Evolutionary conservation across 2,888 invertebrate species (phyloP).

Genomic region (Tyria jacobaeae): DNA sequence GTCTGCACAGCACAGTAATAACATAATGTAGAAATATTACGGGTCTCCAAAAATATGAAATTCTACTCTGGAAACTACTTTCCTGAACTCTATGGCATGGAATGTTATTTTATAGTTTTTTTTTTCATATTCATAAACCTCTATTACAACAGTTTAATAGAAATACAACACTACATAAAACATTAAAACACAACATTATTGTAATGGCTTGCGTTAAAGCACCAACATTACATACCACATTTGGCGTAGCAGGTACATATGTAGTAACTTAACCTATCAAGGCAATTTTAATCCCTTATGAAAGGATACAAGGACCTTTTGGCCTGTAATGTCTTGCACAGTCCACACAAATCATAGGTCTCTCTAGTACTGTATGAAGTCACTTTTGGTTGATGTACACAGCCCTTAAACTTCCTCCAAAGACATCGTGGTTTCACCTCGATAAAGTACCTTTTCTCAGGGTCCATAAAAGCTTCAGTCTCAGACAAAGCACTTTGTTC

Average conservation of each 20-base stretch:
- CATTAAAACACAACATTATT: conserved; percentile 16
- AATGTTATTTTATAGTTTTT: neutral
- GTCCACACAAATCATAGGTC: conserved; percentile 52
- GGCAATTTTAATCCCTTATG: conserved; percentile 9
- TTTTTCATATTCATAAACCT: neutral
- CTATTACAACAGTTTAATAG: conserved; percentile 1
- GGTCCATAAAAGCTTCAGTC: conserved; percentile 57
- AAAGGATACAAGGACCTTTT: neutral
- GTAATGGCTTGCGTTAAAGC: conserved; percentile 15
- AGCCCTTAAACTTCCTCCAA: conserved; percentile 54
- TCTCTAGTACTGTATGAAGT: conserved; percentile 53
- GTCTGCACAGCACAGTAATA: neutral
- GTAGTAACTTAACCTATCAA: conserved; percentile 22
- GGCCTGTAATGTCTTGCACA: conserved; percentile 41
- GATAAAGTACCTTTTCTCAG: conserved; percentile 59
- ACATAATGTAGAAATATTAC: neutral
- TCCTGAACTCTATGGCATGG: neutral
- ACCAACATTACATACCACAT: conserved; percentile 18
- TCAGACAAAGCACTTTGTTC: conserved; percentile 45
- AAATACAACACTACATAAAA: conserved; percentile 11
- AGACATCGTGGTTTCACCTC: conserved; percentile 57
- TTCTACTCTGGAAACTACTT: neutral
- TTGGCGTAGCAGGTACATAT: conserved; percentile 19
- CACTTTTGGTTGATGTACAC: conserved; percentile 57
- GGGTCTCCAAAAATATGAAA: neutral